Evolutionary conservation across 1,140 invertebrate species (phyloP).

Genomic region (Papilio machaon): DNA sequence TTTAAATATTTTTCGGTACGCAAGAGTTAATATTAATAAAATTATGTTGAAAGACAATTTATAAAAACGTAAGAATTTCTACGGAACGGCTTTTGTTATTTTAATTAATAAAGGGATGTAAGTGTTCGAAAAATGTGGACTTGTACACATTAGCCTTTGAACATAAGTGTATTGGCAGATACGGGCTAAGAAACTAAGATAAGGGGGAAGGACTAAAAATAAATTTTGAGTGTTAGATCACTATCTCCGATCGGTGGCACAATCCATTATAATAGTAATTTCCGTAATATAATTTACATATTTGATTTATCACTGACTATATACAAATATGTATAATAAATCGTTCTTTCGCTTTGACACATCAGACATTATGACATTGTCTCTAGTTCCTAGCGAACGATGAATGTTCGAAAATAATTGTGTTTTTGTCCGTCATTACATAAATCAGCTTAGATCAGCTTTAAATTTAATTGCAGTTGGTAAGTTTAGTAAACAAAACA

Average conservation of each 20-base stretch:
- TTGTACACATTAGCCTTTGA: not conserved
- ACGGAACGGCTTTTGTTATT: not conserved
- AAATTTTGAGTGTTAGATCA: not conserved
- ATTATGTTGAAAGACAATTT: constrained; percentile 36
- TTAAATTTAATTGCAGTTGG: not conserved
- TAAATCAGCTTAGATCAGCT: too few relatives aligned
- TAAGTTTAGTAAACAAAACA: not conserved
- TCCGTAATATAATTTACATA: not conserved
- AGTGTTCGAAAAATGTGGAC: not conserved
- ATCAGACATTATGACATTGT: not conserved
- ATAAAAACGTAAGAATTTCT: not conserved
- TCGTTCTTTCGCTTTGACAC: not conserved
- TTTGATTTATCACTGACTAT: not conserved
- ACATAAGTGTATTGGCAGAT: not conserved
- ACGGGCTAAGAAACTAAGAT: not conserved
- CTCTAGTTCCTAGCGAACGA: too few relatives aligned
- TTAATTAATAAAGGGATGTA: not conserved
- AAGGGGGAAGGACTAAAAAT: not conserved
- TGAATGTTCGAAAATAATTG: too few relatives aligned
- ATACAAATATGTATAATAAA: not conserved
- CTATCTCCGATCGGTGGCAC: not conserved
- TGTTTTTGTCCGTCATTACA: too few relatives aligned
- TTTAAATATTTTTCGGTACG: constrained; percentile 43
- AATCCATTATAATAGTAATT: not conserved
- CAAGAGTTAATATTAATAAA: constrained; percentile 33